Conservation (phyloP, 1,140 invertebrate genomes). For the Scaptodrosophila lebanonensis region DNA sequence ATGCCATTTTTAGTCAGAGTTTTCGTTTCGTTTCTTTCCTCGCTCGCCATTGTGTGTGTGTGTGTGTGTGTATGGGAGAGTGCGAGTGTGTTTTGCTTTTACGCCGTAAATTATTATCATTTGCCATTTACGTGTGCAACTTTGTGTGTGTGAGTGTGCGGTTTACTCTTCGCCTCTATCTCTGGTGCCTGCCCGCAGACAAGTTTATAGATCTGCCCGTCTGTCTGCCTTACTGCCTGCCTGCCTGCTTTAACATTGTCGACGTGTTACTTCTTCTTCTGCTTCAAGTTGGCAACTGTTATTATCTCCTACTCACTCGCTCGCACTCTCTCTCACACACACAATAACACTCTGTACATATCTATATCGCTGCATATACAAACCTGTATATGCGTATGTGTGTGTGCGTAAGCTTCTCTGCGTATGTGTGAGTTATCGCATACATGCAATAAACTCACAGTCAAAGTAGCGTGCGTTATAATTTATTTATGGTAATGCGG, state of each 20-base stretch:
- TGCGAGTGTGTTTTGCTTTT: constrained; percentile 58
- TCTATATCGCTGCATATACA: constrained; percentile 5
- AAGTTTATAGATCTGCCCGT: constrained; percentile 31
- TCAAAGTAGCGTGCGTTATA: constrained; percentile 68
- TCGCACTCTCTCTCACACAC: constrained; percentile 26
- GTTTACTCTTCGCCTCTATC: constrained; percentile 3
- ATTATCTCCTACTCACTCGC: constrained; percentile 57
- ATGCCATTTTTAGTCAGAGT: constrained; percentile 23
- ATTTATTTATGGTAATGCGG: constrained; percentile 75
- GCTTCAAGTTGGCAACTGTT: constrained; percentile 59
- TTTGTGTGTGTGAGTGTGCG: constrained; percentile 1
- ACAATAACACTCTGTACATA: constrained; percentile 2
- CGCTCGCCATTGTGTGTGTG: constrained; percentile 23
- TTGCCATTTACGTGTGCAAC: constrained; percentile 18
- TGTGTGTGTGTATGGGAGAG: constrained; percentile 7
- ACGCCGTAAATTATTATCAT: constrained; percentile 65
- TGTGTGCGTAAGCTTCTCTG: constrained; percentile 4
- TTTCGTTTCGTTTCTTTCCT: constrained; percentile 10
- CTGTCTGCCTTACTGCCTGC: neutral
- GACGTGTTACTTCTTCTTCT: constrained; percentile 36
- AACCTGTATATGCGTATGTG: constrained; percentile 12
- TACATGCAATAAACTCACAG: constrained; percentile 67
- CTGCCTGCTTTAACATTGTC: constrained; percentile 4
- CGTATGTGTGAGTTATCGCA: constrained; percentile 50
- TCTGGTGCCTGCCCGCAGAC: constrained; percentile 11